Evolutionary conservation across 2,888 invertebrate genomes (phyloP).

Genomic region (Amaurobius ferox): DNA sequence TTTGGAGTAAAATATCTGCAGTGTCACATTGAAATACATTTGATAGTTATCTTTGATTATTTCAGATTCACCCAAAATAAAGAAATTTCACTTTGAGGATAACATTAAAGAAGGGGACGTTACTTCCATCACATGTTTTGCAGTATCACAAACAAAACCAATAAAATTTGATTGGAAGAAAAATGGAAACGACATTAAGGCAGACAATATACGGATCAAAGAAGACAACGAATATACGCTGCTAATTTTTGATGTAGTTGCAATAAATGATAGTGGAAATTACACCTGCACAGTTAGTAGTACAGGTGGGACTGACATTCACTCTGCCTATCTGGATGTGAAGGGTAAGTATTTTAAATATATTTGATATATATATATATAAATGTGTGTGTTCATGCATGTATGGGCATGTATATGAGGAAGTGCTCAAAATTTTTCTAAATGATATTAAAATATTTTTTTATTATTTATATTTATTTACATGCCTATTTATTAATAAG

Average conservation of each 20-base stretch:
- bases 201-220: conserved; percentile 3
- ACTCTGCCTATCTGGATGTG: conserved; percentile 23
- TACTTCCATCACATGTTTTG: conserved; percentile 6
- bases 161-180: conserved; percentile 28
- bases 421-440: too few relatives aligned
- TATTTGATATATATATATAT: too few relatives aligned
- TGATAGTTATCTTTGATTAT: too few relatives aligned
- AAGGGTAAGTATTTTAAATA: conserved; percentile 25
- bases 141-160: background rate
- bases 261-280: conserved; percentile 35
- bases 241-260: conserved; percentile 15
- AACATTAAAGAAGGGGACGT: conserved; percentile 17
- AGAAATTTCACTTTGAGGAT: conserved; percentile 17
- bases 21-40: too few relatives aligned
- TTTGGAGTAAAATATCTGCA: too few relatives aligned
- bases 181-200: conserved; percentile 4
- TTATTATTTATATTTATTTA: too few relatives aligned
- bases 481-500: too few relatives aligned
- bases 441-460: too few relatives aligned
- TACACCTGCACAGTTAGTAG: conserved; percentile 47
- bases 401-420: too few relatives aligned
- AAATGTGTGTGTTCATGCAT: too few relatives aligned
- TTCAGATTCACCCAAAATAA: conserved; percentile 22
- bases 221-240: background rate
- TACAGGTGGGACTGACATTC: conserved; percentile 20